Evolutionary conservation across 2,113 vertebrate species (phyloP), one percentile per base, ranked within the genome.

Genomic region (Motacilla tschutschensis): DNA sequence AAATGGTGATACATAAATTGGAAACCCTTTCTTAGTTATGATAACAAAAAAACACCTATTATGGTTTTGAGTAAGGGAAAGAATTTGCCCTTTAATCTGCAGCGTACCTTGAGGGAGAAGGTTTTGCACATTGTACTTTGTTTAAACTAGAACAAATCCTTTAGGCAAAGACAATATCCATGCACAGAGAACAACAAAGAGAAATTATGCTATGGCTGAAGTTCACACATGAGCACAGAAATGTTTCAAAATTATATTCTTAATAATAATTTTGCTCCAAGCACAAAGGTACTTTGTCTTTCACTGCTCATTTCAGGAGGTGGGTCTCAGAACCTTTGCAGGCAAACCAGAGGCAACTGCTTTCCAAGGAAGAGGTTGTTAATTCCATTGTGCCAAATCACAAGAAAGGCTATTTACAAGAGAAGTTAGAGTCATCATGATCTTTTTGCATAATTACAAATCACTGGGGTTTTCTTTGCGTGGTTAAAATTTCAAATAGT

Each of bases 241-340:
- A 43, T 0, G 0, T 78, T 88, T 81, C 26, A 73, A 62, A 83
- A 50, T 85, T 75, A 47, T 36, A 48, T 43, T 44, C 44, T 58
- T 79, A 83, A 88, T 73, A 69, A 59, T 51, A 82, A 53, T 75
- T 83, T 93, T 89, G 76, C 70, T 92, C 51, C 66, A 58, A 92
- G 79, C 54, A 89, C 74, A 83, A 65, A 93, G 25, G 24, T 80
- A 11, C 28, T 91, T 91, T 8, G 22, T 65, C 35, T 86, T 83
- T 50, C 33, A 19, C 51, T 80, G 59, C 21, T 76, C 17, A 14
- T 86, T 91, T 88, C 59, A 87, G 84, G 75, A 90, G 74, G 40
- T 21, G 55, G 18, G 38, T 88, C 71, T 76, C 33, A n/a, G 58
- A 65, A 83, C 31, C 47, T 92, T 73, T 86, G 41, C 44, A 55